Evolutionary conservation across 2,888 invertebrate genomes (phyloP), one percentile per base, ranked within the genome.

Genomic region (Erebia palarica): DNA sequence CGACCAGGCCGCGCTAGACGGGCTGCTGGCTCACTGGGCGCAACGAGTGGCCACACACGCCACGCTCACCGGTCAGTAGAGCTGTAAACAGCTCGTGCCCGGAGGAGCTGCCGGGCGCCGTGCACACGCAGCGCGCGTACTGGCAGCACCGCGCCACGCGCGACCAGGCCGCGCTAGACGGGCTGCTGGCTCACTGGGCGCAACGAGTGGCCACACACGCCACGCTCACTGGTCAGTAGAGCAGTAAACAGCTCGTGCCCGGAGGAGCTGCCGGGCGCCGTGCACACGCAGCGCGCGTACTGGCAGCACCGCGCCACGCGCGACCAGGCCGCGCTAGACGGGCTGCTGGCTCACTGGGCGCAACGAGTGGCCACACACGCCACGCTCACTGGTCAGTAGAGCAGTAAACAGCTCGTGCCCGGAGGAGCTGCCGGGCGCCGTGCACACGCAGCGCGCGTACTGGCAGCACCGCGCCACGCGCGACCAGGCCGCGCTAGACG

Each of bases 61-160:
- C 95, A 96, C 69, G 95, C 95, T 0, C 95, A 96, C 13, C 78
- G 3, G 68, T 75, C 64, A 75, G 77, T 79, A 5, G 95, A 95
- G 80, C 89, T 0, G 95, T 96, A 73, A 94, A 96, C 86, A 73
- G 85, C 0, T 81, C 87, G 0, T 86, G 95, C 0, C 85, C 85
- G 0, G 89, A 95, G 73, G 96, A 96, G 77, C 79, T 53, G 4
- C 72, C 84, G 0, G 85, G 84, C n/a, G 75, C 69, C 0, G 81
- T 82, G 0, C 94, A 95, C 80, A 80, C 80, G 21, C 89, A 95
- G 75, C 96, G 96, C 84, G 86, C 88, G 10, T 97, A 95, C 86
- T 95, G 95, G 82, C 88, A 90, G 1, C 97, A 97, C 85, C 84
- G 86, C 0, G 91, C 94, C 74, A 96, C 96, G 7, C 94, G 94